Evolutionary conservation across 2,797 vertebrate genomes (phyloP).

Genomic region (Myoxocephalus aenaeus): DNA sequence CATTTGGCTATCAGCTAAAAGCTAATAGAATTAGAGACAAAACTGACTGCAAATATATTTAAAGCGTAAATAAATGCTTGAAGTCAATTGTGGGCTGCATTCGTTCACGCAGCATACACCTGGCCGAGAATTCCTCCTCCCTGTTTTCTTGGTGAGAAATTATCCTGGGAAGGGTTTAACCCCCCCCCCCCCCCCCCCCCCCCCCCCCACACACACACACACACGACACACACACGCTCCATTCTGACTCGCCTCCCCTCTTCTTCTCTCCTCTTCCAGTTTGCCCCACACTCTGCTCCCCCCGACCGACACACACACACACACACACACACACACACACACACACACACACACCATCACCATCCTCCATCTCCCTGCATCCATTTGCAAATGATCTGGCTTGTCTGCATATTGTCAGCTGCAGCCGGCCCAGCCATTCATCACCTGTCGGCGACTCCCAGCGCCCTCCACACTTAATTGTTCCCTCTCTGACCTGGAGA

Average conservation of each 20-base stretch:
- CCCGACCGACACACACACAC: not conserved
- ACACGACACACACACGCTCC: too few relatives aligned
- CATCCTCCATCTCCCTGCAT: conserved; percentile 73
- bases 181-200: conserved; percentile 40
- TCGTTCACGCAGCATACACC: too few relatives aligned
- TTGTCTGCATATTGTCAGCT: conserved; percentile 95
- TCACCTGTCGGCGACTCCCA: conserved; percentile 88
- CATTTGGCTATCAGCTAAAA: too few relatives aligned
- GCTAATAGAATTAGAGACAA: too few relatives aligned
- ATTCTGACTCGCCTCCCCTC: too few relatives aligned
- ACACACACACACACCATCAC: not conserved
- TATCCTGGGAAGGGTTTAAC: conserved; percentile 76
- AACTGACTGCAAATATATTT: too few relatives aligned
- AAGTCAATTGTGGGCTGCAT: too few relatives aligned
- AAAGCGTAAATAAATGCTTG: too few relatives aligned
- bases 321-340: too few relatives aligned
- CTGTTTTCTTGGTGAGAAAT: conserved; percentile 67
- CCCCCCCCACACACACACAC: conserved; percentile 4
- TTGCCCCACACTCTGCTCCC: too few relatives aligned
- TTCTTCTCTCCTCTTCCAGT: too few relatives aligned
- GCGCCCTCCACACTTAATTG: conserved; percentile 90
- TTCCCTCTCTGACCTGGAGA: conserved; percentile 90
- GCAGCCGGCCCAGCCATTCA: conserved; percentile 90
- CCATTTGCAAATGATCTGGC: conserved; percentile 93
- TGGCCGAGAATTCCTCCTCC: not conserved